These are phyloP conservation scores for Nestor notabilis DNA, from an alignment of 2,113 vertebrate genomes.

Conservation along the genomic window DNA sequence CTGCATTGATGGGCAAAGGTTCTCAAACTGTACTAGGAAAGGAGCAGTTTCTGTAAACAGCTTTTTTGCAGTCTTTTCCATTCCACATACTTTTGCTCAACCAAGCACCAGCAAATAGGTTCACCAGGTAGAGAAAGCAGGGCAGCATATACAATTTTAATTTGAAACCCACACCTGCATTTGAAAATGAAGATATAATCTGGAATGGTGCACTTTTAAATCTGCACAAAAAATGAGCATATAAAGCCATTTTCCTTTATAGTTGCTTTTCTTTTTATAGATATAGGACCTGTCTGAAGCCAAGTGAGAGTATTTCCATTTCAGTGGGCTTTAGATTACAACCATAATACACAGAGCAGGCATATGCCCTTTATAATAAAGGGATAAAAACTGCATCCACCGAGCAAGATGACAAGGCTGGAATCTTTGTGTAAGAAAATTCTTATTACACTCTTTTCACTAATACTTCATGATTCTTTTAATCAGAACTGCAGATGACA, in stretches of 20 bases:
- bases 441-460: background rate
- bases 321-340: conserved; percentile 16
- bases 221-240: background rate
- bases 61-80: background rate
- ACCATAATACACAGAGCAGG: background rate
- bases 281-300: background rate
- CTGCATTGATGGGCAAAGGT: background rate
- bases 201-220: background rate
- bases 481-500: background rate
- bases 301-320: conserved; percentile 2
- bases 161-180: background rate
- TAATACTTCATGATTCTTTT: background rate
- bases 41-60: background rate
- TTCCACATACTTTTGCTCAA: background rate
- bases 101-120: background rate
- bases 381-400: background rate
- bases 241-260: background rate
- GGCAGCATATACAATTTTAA: background rate
- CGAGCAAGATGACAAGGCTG: background rate
- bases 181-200: background rate
- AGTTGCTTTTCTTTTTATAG: background rate
- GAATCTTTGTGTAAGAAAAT: background rate
- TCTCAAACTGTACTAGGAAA: background rate
- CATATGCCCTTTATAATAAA: background rate
- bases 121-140: background rate